phyloP scores from a whole-genome alignment of 2,888 invertebrate species.

The Xestoiulus laeticollis region DNA sequence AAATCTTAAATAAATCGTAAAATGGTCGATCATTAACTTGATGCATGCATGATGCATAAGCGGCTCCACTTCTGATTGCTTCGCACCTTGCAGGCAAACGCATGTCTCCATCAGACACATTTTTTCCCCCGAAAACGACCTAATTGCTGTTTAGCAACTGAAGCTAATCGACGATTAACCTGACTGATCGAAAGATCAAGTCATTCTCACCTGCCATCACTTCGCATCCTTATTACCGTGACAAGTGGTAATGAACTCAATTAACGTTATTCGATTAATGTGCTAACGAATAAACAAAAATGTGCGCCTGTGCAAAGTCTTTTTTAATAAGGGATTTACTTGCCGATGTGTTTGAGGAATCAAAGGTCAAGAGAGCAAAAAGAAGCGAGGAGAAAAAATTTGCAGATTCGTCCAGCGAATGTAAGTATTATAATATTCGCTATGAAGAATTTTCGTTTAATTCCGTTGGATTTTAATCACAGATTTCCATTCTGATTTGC shows the following conservation, averaged over 20 bases:
- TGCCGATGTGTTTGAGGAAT: conserved; percentile 50
- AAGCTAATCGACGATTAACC: neutral
- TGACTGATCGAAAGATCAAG: neutral
- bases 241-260: neutral
- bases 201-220: neutral
- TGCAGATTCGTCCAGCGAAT: conserved; percentile 14
- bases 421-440: conserved; percentile 1
- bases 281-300: neutral
- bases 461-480: too few relatives aligned
- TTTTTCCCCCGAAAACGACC: neutral
- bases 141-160: neutral
- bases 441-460: too few relatives aligned
- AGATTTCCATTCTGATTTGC: too few relatives aligned
- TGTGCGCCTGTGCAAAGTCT: conserved; percentile 52
- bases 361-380: neutral
- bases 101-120: neutral
- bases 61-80: neutral
- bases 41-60: neutral
- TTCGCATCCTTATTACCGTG: too few relatives aligned
- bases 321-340: conserved; percentile 50
- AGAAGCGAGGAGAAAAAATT: neutral
- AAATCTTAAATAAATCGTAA: conserved; percentile 32
- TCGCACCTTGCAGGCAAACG: neutral
- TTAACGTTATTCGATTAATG: conserved; percentile 3
- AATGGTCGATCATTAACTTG: conserved; percentile 18